Base-by-base conservation (phyloP, 2,797 vertebrate genomes). In the Megaceryle alcyon region DNA sequence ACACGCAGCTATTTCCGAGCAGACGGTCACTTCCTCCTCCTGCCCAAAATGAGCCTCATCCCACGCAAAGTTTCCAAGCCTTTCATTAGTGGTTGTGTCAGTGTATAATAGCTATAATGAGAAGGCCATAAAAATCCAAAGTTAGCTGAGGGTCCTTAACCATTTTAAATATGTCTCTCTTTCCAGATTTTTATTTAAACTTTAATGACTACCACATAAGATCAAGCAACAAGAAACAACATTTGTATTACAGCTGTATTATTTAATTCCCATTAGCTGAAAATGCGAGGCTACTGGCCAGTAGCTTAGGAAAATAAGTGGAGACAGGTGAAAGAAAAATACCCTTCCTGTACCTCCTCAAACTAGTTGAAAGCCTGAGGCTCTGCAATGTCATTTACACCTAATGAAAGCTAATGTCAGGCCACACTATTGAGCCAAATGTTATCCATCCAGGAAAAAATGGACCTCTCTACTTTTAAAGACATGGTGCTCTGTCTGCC, bases 41-140 rank as follows among this genome's bases (percentile, higher is more conserved):
- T 75, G 96, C 96, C 97, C 82, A 82, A 98, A 98, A 97, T 92
- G 97, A 98, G 96, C 96, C 97, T 94, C 97, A 96, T 97, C 97
- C 94, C 96, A 97, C 92, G 94, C 96, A 93, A 96, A 97, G 93
- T 95, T 98, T 96, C 95, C 95, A 97, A 97, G 96, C 94, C 98
- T 96, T 97, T 99, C 98, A 98, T 99, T 98, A 98, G 98, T 94
- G 98, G 98, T 98, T 98, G 96, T 98, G 98, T 98, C 98, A 98
- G 98, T 97, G 97, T 97, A 98, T 98, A 98, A 99, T 98, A 96
- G 98, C 97, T 98, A 97, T 98, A 98, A 98, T 98, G 98, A 98
- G 97, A 96, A 97, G 98, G 95, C 96, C 98, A 97, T 98, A 98
- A 98, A 98, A 98, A 97, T 97, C 96, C 97, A 97, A 97, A 97